Conservation (phyloP, 2,888 invertebrate species). For the Gisinianus flammeolus region DNA sequence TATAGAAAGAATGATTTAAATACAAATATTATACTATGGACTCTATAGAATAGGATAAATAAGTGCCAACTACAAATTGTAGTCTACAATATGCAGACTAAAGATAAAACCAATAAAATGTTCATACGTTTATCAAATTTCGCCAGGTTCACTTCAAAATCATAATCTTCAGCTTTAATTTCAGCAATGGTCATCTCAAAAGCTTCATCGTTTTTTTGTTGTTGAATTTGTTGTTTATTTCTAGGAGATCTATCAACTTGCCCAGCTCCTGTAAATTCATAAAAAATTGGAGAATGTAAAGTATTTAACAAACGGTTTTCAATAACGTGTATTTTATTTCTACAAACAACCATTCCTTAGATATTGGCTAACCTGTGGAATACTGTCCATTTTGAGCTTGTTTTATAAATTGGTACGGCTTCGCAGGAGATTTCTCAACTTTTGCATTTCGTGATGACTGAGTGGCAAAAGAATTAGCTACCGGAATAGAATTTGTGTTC, state of each 20-base stretch:
- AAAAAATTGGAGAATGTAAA: not conserved
- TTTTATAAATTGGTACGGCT: conserved; percentile 15
- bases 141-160: conserved; percentile 55
- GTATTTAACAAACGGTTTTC: not conserved
- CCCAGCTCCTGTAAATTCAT: not conserved
- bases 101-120: not conserved
- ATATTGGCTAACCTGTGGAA: conserved; percentile 9
- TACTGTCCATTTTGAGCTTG: conserved; percentile 31
- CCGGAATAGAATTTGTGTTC: not conserved
- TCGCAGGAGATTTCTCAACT: conserved; percentile 14
- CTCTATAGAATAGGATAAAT: not conserved
- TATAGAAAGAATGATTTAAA: not conserved
- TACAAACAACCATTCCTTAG: no score
- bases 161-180: conserved; percentile 52
- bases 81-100: no score
- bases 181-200: conserved; percentile 54
- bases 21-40: not conserved
- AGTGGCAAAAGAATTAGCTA: not conserved
- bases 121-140: conserved; percentile 53
- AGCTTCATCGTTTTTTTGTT: conserved; percentile 46
- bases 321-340: not conserved
- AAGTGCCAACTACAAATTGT: no score
- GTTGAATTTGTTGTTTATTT: not conserved
- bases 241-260: conserved; percentile 31
- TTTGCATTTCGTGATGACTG: not conserved